These are phyloP conservation scores for Tigriopus californicus DNA, from an alignment of 2,888 invertebrate species.

Conservation along the genomic window DNA sequence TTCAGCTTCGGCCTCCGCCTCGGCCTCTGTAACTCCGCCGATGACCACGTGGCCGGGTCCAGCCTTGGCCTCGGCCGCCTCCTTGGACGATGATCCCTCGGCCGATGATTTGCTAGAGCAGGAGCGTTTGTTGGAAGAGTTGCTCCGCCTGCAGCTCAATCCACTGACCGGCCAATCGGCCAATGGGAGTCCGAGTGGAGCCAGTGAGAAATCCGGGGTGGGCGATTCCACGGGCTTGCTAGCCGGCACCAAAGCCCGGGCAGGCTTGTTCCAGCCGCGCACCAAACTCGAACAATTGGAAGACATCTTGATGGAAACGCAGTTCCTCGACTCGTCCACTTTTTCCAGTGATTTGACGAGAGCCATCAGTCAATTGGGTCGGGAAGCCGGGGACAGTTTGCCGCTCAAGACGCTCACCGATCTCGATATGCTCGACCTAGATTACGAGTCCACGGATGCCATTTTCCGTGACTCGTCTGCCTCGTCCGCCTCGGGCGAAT, in stretches of 20 bases:
- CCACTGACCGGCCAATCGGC: background rate
- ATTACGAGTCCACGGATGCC: background rate
- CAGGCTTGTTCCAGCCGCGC: background rate
- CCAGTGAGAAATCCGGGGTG: too few relatives aligned
- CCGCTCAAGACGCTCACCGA: background rate
- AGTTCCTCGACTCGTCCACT: background rate
- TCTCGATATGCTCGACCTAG: background rate
- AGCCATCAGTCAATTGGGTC: too few relatives aligned
- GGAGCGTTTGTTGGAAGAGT: background rate
- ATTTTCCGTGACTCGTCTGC: background rate
- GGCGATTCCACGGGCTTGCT: too few relatives aligned
- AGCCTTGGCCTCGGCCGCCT: too few relatives aligned
- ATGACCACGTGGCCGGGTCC: too few relatives aligned
- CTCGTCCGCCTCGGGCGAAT: too few relatives aligned
- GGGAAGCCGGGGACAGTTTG: too few relatives aligned
- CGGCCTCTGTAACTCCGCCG: too few relatives aligned
- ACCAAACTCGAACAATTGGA: conserved; percentile 12
- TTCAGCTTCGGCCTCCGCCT: too few relatives aligned
- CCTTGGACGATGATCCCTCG: too few relatives aligned
- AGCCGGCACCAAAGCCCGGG: background rate
- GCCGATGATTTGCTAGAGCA: background rate
- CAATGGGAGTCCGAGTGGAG: background rate
- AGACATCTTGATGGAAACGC: conserved; percentile 12
- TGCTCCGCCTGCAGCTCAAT: background rate
- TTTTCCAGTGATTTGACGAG: too few relatives aligned